Percentiles rank a stretch among this genome's conserved stretches.
Evolutionary conservation across 92 coral and sea anemone genomes (phyloP).

Genomic region (Umimayanthus kanabou): DNA sequence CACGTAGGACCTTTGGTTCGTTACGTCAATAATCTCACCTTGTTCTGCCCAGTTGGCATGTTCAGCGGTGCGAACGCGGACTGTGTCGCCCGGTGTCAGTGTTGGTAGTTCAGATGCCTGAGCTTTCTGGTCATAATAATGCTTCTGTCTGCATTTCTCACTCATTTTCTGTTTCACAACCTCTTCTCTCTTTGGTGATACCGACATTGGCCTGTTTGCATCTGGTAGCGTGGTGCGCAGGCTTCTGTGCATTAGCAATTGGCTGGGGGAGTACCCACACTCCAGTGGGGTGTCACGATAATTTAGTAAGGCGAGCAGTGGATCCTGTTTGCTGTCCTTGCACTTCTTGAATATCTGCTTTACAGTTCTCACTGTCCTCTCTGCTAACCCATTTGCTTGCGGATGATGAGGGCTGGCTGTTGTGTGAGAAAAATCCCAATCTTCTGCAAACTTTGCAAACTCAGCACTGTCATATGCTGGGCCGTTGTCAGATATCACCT

Average conservation of each 20-base stretch:
- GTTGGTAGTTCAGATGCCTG: background rate
- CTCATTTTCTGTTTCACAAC: constrained; percentile 24
- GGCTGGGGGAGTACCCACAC: constrained; percentile 9
- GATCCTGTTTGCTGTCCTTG: background rate
- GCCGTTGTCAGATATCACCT: background rate
- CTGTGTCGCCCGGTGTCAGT: constrained; percentile 11
- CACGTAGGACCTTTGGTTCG: background rate
- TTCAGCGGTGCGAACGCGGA: constrained; percentile 13
- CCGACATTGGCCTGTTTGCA: constrained; percentile 12
- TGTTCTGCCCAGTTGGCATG: constrained; percentile 31
- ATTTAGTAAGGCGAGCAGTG: background rate
- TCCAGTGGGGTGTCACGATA: background rate
- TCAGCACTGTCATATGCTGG: background rate
- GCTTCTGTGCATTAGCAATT: background rate
- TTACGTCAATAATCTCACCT: constrained; percentile 5
- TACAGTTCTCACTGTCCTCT: background rate
- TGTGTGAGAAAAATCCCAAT: background rate
- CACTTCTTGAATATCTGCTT: constrained; percentile 5
- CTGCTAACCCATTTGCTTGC: background rate
- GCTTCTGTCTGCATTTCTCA: constrained; percentile 24
- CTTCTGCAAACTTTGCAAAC: background rate
- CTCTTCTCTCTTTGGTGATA: background rate
- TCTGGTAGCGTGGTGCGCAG: constrained; percentile 5
- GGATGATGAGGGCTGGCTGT: background rate
- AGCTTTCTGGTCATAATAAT: constrained; percentile 32